A percentile compares a stretch with the other conserved stretches of the same genome.
Conservation (phyloP, 1,140 invertebrate species). For the Wasmannia auropunctata region DNA sequence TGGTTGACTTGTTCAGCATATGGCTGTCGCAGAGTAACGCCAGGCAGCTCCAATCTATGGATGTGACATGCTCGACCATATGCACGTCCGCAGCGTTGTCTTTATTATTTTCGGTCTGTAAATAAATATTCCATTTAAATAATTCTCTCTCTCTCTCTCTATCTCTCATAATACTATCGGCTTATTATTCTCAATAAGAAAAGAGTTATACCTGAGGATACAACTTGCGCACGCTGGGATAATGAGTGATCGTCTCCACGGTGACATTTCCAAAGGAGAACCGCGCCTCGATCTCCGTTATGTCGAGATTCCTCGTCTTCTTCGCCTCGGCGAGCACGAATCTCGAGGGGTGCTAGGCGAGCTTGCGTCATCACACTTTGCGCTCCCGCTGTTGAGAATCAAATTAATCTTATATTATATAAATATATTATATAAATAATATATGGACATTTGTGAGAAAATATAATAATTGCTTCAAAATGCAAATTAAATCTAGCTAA, state of each 20-base stretch:
- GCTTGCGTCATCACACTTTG: constrained; percentile 92
- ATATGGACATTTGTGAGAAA: no score
- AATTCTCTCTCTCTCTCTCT: constrained; percentile 26
- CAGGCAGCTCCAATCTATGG: constrained; percentile 87
- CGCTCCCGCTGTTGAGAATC: constrained; percentile 91
- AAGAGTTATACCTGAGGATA: constrained; percentile 66
- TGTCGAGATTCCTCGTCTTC: constrained; percentile 81
- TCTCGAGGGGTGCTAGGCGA: constrained; percentile 78
- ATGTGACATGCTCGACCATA: constrained; percentile 85
- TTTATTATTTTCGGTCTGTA: constrained; percentile 83
- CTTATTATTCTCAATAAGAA: constrained; percentile 7
- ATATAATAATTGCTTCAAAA: no score
- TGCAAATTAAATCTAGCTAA: no score
- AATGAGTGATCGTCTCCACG: constrained; percentile 78
- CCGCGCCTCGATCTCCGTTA: constrained; percentile 78
- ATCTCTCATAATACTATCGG: not conserved
- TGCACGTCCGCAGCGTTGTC: constrained; percentile 78
- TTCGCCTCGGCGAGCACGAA: constrained; percentile 77
- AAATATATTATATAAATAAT: no score
- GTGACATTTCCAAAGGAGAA: constrained; percentile 80
- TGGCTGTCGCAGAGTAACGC: constrained; percentile 88
- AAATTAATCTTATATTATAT: no score
- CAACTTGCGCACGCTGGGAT: constrained; percentile 74
- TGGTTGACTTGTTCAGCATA: constrained; percentile 78
- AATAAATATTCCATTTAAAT: constrained; percentile 80